A percentile compares a stretch with the other conserved stretches of the same genome.
Evolutionary conservation across 1,140 invertebrate genomes (phyloP).

Genomic region (Ylistrum balloti): DNA sequence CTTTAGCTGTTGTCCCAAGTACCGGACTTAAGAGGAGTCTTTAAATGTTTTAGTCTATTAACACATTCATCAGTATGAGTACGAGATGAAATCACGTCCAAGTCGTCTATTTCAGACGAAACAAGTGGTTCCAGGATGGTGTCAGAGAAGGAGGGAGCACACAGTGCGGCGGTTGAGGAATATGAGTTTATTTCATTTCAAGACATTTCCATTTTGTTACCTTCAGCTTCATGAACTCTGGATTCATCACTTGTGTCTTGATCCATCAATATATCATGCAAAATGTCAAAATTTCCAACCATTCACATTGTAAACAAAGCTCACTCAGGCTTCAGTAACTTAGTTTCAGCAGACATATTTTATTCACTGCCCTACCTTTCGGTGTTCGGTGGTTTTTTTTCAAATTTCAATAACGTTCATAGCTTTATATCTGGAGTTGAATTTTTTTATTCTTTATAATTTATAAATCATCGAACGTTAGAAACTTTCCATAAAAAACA

Average conservation of each 20-base stretch:
- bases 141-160: not conserved
- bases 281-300: too few relatives aligned
- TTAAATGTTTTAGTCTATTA: not conserved
- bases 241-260: not conserved
- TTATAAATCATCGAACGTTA: too few relatives aligned
- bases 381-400: too few relatives aligned
- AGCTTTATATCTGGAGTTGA: too few relatives aligned
- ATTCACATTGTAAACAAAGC: too few relatives aligned
- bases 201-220: not conserved
- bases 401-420: too few relatives aligned
- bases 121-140: not conserved
- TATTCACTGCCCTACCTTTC: too few relatives aligned
- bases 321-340: not conserved
- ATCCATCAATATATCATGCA: not conserved
- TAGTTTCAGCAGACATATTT: too few relatives aligned
- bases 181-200: not conserved
- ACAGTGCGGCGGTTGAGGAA: not conserved
- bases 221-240: not conserved
- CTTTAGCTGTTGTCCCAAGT: too few relatives aligned
- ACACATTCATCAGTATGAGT: not conserved
- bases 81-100: not conserved
- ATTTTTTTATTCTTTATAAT: too few relatives aligned
- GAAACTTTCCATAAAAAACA: too few relatives aligned
- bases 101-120: not conserved
- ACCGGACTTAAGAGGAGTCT: not conserved